Base-by-base conservation (phyloP, 2,797 vertebrate species). In the Odontamblyopus rebecca region DNA sequence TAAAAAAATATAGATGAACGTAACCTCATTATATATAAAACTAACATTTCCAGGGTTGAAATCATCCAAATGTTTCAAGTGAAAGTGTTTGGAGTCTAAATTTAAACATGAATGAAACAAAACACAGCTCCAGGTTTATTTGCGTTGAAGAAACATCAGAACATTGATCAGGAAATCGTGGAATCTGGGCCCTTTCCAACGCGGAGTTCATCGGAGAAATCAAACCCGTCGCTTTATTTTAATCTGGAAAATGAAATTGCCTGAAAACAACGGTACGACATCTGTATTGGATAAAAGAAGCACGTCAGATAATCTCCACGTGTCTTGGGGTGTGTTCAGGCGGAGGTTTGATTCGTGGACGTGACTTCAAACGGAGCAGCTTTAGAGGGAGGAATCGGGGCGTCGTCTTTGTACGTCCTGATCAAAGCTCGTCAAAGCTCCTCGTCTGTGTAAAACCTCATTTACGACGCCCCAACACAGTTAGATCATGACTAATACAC, bases 221-320 rank as follows among this genome's bases (percentile, higher is more conserved):
- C 32, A 35, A 5, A 5, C 75, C 56, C 35, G 19, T 35, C 69
- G 72, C 72, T 18, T 5, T 51, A 1, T 16, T 56, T 56, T 56
- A 71, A 53, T 53, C 26, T 80, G 41, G 73, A 69, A 81, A 60
- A 68, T 63, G 50, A 65, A 76, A 67, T 53, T 61, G 19, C 68
- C 57, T 16, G 51, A 69, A 73, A 69, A 71, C 62, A 50, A 64
- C 29, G 9, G 16, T 19, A 6, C 13, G 70, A 71, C 68, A 67
- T 77, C 30, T 79, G 67, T 81, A 53, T 74, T 79, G 73, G 35
- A 68, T 62, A 35, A 72, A n/a, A 57, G 65, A 35, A 68, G 27
- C 19, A 57, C 56, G 48, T 61, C 75, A 35, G 16, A 7, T 0
- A 15, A 50, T 63, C 30, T 50, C 59, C 67, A 16, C 13, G 7